Percentiles rank a stretch among this genome's conserved stretches.
Conservation (phyloP, 2,888 invertebrate genomes). For the Cryptocephalus moraei region DNA sequence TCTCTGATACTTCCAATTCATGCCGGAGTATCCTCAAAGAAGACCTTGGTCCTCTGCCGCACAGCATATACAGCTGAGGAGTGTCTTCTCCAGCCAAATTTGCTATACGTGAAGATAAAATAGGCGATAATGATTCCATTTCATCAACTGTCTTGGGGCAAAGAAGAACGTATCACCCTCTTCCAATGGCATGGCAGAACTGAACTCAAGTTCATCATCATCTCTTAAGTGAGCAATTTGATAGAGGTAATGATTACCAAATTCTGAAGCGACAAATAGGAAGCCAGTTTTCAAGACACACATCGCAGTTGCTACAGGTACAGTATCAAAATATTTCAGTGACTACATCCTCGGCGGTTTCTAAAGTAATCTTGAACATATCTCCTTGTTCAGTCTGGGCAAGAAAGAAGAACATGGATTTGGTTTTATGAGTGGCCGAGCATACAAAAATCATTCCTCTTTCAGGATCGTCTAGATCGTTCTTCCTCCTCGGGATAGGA, state of each 20-base stretch:
- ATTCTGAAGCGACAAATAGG: conserved; percentile 95
- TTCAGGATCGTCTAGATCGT: conserved; percentile 98
- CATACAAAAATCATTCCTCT: conserved; percentile 99
- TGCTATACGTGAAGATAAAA: conserved; percentile 71
- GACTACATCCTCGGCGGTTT: conserved; percentile 95
- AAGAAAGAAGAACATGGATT: conserved; percentile 98
- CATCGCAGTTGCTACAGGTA: conserved; percentile 93
- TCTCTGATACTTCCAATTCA: conserved; percentile 97
- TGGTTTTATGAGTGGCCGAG: conserved; percentile 98
- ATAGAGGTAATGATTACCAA: conserved; percentile 98
- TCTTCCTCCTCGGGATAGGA: conserved; percentile 91
- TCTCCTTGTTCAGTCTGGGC: conserved; percentile 98
- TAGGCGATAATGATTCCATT: conserved; percentile 89
- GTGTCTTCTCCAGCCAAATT: conserved; percentile 98
- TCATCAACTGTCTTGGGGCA: conserved; percentile 94
- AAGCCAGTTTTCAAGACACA: conserved; percentile 98
- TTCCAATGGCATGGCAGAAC: conserved; percentile 95
- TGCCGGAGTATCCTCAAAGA: conserved; percentile 88
- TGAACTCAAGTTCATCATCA: conserved; percentile 97
- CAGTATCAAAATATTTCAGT: conserved; percentile 99
- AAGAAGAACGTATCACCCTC: conserved; percentile 99
- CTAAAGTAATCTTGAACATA: conserved; percentile 93
- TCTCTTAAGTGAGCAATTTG: conserved; percentile 99
- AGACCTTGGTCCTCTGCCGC: conserved; percentile 92
- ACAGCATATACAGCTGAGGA: conserved; percentile 92